phyloP scores from a whole-genome alignment of 2,797 vertebrate species.

The Odontamblyopus rebecca region DNA sequence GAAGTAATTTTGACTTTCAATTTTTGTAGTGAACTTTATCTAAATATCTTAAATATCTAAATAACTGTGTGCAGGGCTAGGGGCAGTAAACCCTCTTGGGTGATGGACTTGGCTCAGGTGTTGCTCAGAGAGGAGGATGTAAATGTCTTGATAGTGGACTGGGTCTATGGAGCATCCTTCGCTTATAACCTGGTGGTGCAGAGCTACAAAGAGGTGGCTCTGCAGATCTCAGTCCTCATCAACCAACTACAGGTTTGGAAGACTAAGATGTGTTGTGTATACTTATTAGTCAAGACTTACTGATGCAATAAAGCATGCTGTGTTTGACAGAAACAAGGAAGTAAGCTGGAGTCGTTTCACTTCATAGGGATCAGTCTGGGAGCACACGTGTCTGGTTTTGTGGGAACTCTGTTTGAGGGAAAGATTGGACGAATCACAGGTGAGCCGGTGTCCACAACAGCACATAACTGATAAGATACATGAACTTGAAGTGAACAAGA shows the following conservation, averaged over 20 bases:
- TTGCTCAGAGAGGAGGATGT: conserved; percentile 74
- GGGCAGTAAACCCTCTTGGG: conserved; percentile 91
- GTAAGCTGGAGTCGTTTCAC: conserved; percentile 83
- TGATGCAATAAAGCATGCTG: not conserved
- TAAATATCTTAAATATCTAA: not conserved
- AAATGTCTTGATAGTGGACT: conserved; percentile 92
- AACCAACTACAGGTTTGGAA: conserved; percentile 83
- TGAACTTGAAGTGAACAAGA: not conserved
- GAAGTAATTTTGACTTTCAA: not conserved
- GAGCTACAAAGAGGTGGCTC: conserved; percentile 83
- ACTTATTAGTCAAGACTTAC: not conserved
- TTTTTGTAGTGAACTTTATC: not conserved
- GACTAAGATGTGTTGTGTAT: not conserved
- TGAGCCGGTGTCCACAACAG: conserved; percentile 50
- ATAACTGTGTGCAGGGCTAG: conserved; percentile 69
- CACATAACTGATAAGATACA: not conserved
- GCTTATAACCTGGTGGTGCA: conserved; percentile 86
- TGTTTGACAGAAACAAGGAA: conserved; percentile 78
- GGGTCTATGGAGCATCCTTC: conserved; percentile 86
- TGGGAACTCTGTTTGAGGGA: conserved; percentile 87
- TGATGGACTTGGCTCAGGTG: conserved; percentile 75
- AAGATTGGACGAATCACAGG: conserved; percentile 92
- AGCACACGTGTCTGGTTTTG: conserved; percentile 88
- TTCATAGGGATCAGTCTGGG: conserved; percentile 94
- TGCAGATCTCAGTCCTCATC: conserved; percentile 86